Evolutionary conservation across 2,888 invertebrate species (phyloP).

Genomic region (Fragum whitleyi): DNA sequence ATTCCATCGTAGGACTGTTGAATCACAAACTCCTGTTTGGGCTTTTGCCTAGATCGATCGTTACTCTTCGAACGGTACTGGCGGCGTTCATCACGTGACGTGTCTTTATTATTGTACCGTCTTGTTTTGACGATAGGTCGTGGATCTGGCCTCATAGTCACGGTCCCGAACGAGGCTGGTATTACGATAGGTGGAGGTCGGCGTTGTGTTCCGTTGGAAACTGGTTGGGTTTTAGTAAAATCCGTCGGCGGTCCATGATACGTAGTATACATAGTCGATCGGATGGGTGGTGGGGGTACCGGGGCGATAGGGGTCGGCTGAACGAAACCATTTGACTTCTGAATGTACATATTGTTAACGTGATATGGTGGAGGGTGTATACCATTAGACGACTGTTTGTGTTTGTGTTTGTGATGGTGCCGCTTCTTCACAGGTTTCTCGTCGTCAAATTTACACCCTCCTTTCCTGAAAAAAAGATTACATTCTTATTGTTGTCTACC

Average conservation of each 20-base stretch:
- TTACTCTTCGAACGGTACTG: constrained; percentile 21
- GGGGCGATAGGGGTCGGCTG: not conserved
- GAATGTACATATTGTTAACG: not conserved
- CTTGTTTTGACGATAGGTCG: constrained; percentile 56
- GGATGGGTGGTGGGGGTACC: constrained; percentile 15
- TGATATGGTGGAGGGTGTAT: constrained; percentile 21
- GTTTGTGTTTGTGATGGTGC: constrained; percentile 17
- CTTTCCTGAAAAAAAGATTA: constrained; percentile 19
- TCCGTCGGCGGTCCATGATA: constrained; percentile 59
- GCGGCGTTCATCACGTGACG: constrained; percentile 15
- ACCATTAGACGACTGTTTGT: constrained; percentile 16
- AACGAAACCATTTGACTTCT: constrained; percentile 28
- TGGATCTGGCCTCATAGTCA: constrained; percentile 56
- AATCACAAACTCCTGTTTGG: constrained; percentile 52
- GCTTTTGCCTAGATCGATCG: constrained; percentile 27
- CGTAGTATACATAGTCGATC: constrained; percentile 32
- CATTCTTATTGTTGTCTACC: no score
- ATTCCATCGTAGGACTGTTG: constrained; percentile 61
- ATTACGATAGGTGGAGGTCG: constrained; percentile 47
- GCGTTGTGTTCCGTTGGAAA: constrained; percentile 25
- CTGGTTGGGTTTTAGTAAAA: constrained; percentile 12
- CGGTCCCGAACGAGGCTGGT: constrained; percentile 38
- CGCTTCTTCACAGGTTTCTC: constrained; percentile 35
- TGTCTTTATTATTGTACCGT: constrained; percentile 23
- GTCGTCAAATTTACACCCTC: constrained; percentile 14